A percentile compares a stretch with the other conserved stretches of the same genome.
Conservation (phyloP, 2,113 vertebrate species). For the Ornithorhynchus anatinus region DNA sequence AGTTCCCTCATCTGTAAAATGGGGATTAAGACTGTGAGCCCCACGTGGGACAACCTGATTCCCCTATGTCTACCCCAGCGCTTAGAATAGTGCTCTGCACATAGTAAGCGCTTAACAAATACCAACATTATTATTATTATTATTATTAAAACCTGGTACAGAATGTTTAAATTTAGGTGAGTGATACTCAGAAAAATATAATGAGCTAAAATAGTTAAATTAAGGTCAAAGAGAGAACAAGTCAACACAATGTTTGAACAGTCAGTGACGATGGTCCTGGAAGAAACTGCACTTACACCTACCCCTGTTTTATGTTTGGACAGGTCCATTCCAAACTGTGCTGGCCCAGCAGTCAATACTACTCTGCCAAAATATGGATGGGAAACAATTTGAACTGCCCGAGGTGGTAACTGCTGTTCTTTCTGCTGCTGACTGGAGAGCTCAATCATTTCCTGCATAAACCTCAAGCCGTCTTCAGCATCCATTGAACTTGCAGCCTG, state of each 20-base stretch:
- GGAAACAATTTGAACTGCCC: slow-evolving; percentile 94
- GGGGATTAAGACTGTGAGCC: too few relatives aligned
- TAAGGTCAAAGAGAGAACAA: background rate
- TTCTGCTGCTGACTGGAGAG: slow-evolving; percentile 98
- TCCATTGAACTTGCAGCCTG: slow-evolving; percentile 94
- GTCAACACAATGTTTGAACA: background rate
- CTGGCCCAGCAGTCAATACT: slow-evolving; percentile 94
- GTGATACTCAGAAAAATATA: background rate
- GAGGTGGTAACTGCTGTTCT: slow-evolving; percentile 95
- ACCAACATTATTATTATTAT: too few relatives aligned
- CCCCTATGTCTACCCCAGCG: too few relatives aligned
- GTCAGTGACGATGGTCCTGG: background rate
- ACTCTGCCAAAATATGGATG: slow-evolving; percentile 96
- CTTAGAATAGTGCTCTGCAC: too few relatives aligned
- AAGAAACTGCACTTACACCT: too few relatives aligned
- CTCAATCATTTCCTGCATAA: slow-evolving; percentile 99
- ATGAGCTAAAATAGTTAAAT: background rate
- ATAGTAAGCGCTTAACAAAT: too few relatives aligned
- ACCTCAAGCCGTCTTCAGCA: slow-evolving; percentile 94
- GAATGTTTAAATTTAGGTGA: background rate
- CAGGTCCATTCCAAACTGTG: slow-evolving; percentile 93
- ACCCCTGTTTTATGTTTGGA: slow-evolving; percentile 92
- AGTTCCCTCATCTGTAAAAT: too few relatives aligned
- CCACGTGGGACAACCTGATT: too few relatives aligned
- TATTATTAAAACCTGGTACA: too few relatives aligned